Evolutionary conservation across 2,888 invertebrate genomes (phyloP), one percentile per base, ranked within the genome.

Genomic region (Eugnorisma glareosa): DNA sequence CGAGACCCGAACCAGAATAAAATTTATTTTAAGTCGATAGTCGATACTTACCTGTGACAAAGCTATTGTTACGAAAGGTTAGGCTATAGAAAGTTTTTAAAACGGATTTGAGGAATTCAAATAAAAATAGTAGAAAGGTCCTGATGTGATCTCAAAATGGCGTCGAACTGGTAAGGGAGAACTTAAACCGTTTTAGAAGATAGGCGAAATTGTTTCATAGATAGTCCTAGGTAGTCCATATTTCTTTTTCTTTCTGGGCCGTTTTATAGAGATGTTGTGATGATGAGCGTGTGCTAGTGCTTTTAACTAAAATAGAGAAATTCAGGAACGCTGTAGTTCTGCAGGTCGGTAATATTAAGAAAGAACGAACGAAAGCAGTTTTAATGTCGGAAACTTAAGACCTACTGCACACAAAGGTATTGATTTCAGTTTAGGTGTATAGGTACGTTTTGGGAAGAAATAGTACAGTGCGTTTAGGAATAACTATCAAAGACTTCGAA

Each of bases 21-120:
- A n/a, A 54, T 54, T 54, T n/a, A 54, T 54, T n/a, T n/a, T n/a
- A 54, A 54, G 54, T n/a, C n/a, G 54, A 54, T 54, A 13, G n/a
- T 28, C 37, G 8, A 69, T 28, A 40, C 21, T 45, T 45, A 45
- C 43, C 67, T 28, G n/a, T 18, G 45, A 28, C 1, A 45, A 31
- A 61, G 43, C 10, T 63, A 24, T 61, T 24, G 24, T 61, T 63
- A 64, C 4, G 35, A 31, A 59, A 59, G 59, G 59, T 37, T 64
- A 43, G 64, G 63, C 59, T 24, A 24, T 7, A 10, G 37, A 28
- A 37, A 18, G 54, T 40, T n/a, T 54, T 13, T 15, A 7, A 5
- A n/a, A n/a, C 11, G 40, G 28, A 40, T 43, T 40, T 31, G 15
- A 35, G 67, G 24, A 43, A 31, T 28, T 8, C 24, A 6, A 18